Conservation (phyloP, 2,797 vertebrate genomes). For the Coregonus sp. region DNA sequence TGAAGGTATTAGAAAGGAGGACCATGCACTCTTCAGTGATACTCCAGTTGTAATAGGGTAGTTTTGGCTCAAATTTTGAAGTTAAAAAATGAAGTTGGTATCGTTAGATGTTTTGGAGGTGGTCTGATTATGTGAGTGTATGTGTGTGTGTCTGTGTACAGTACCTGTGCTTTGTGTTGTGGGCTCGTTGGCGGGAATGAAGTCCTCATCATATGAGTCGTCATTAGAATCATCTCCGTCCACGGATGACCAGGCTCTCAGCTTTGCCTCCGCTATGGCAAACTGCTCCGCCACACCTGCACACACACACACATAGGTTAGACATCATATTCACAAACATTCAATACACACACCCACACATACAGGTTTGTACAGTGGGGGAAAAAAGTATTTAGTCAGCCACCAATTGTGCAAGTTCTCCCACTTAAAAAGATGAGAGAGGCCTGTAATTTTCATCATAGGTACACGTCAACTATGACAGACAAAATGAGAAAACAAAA, state of each 20-base stretch:
- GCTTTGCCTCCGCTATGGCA: slow-evolving; percentile 94
- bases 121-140: not conserved
- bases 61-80: no score
- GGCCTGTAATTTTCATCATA: no score
- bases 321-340: not conserved
- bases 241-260: slow-evolving; percentile 95
- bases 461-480: no score
- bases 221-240: slow-evolving; percentile 95
- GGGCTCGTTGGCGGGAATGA: slow-evolving; percentile 80
- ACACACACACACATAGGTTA: slow-evolving; percentile 7
- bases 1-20: not conserved
- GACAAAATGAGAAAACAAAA: no score
- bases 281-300: slow-evolving; percentile 95
- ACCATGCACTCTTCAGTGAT: not conserved
- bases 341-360: not conserved
- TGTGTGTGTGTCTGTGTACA: slow-evolving; percentile 21
- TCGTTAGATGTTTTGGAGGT: no score
- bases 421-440: no score
- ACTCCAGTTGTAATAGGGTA: not conserved
- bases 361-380: no score
- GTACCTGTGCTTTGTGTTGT: slow-evolving; percentile 80
- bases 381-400: no score
- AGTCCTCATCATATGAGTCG: slow-evolving; percentile 95
- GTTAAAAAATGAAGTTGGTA: not conserved
- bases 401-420: no score